phyloP scores from a whole-genome alignment of 2,888 invertebrate species.

The Orchesella flavescens region DNA sequence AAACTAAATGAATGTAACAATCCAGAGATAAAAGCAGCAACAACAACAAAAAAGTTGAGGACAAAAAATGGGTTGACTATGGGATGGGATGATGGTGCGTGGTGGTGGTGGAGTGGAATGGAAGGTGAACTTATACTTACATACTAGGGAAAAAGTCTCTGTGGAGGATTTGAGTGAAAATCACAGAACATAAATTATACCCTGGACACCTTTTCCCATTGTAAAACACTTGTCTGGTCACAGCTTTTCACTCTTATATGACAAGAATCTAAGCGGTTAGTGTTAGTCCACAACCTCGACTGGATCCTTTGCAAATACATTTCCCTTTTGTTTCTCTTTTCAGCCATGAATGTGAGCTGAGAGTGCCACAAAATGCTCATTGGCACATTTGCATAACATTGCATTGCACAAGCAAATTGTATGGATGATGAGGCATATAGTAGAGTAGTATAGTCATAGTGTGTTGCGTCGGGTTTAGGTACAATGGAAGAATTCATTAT shows the following conservation, averaged over 20 bases:
- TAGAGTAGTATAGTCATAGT: background rate
- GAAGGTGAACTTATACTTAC: too few species aligned
- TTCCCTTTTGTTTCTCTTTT: background rate
- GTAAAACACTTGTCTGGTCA: constrained; percentile 52
- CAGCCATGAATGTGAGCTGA: background rate
- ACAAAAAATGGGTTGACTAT: too few species aligned
- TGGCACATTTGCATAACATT: constrained; percentile 7
- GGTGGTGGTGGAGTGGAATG: too few species aligned
- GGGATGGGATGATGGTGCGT: too few species aligned
- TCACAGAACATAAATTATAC: constrained; percentile 53
- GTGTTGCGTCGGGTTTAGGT: too few species aligned
- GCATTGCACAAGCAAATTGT: background rate
- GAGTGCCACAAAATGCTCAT: constrained; percentile 6
- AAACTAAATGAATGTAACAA: too few species aligned
- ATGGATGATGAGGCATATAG: background rate
- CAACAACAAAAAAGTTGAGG: too few species aligned
- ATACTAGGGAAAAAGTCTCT: background rate
- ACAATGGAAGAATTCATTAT: background rate
- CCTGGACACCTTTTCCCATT: constrained; percentile 38
- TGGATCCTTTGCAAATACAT: background rate
- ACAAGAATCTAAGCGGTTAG: background rate
- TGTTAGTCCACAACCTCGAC: constrained; percentile 10
- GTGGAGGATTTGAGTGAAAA: constrained; percentile 41
- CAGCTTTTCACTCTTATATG: constrained; percentile 45
- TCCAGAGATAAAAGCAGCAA: too few species aligned